phyloP scores from a whole-genome alignment of 1,140 invertebrate species.

The Sinonovacula constricta region DNA sequence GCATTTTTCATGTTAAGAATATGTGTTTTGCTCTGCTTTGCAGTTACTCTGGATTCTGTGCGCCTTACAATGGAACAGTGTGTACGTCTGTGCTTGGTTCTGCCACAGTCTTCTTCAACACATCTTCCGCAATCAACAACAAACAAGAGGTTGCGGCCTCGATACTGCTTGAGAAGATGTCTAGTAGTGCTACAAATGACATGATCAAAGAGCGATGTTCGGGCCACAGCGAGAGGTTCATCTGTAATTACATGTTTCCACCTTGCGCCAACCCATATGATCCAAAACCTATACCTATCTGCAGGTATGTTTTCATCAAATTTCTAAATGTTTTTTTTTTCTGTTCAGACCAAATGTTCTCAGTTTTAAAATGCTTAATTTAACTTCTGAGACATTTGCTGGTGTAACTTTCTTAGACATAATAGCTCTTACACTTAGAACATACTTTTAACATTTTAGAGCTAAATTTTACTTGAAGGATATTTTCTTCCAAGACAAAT shows the following conservation, averaged over 20 bases:
- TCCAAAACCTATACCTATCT: constrained; percentile 29
- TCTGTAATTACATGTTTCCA: constrained; percentile 36
- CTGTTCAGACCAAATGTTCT: no score
- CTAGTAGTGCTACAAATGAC: neutral
- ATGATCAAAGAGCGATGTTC: constrained; percentile 14
- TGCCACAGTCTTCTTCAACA: constrained; percentile 26
- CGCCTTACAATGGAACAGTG: constrained; percentile 37
- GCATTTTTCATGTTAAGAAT: no score
- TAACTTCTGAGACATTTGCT: no score
- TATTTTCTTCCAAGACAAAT: no score
- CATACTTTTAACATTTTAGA: no score
- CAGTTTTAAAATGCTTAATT: no score
- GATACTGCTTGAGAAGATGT: constrained; percentile 24
- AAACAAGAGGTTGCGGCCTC: constrained; percentile 32
- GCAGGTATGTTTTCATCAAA: constrained; percentile 31
- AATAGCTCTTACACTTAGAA: no score
- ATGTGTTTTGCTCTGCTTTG: no score
- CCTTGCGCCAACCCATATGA: constrained; percentile 12
- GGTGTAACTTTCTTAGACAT: no score
- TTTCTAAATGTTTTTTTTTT: no score
- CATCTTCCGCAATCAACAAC: constrained; percentile 3
- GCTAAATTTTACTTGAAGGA: no score
- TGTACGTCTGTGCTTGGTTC: constrained; percentile 27
- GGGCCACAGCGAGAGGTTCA: constrained; percentile 32
- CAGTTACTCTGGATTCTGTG: no score